phyloP scores from a whole-genome alignment of 1,140 invertebrate species.

The Teleogryllus occipitalis region DNA sequence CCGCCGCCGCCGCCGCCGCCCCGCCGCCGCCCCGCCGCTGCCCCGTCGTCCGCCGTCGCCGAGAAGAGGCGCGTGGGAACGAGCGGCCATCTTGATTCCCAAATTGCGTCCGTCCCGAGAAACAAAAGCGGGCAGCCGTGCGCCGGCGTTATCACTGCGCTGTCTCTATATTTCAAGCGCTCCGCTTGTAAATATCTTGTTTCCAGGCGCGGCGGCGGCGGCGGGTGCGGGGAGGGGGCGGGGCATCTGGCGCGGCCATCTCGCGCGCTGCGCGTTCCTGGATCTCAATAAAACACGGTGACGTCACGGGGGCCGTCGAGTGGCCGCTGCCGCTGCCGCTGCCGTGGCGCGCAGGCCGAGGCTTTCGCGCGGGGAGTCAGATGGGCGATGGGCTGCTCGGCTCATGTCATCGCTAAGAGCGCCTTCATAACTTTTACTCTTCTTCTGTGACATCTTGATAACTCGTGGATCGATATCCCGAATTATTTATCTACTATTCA shows the following conservation, averaged over 20 bases:
- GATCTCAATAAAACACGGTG: constrained; percentile 1
- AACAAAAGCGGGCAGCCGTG: not conserved
- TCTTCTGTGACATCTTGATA: too few species aligned
- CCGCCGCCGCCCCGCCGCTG: too few species aligned
- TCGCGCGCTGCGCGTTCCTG: not conserved
- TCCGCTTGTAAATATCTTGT: constrained; percentile 4
- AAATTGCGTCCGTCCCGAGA: not conserved
- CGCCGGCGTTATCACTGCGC: not conserved
- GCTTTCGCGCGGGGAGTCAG: too few species aligned
- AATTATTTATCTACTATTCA: too few species aligned
- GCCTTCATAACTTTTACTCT: too few species aligned
- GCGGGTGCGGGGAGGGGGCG: too few species aligned
- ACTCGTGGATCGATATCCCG: too few species aligned
- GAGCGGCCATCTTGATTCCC: not conserved
- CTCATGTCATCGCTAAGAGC: too few species aligned
- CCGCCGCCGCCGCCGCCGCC: too few species aligned
- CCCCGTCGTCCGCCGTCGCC: not conserved
- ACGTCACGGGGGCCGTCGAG: not conserved
- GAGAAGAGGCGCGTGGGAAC: not conserved
- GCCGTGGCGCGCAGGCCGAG: too few species aligned
- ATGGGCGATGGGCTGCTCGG: too few species aligned
- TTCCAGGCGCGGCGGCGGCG: not conserved
- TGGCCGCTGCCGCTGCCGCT: not conserved
- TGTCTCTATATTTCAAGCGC: constrained; percentile 1
- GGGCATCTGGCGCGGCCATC: too few species aligned